phyloP scores from a whole-genome alignment of 2,113 vertebrate genomes.

The Sinocyclocheilus anophthalmus region DNA sequence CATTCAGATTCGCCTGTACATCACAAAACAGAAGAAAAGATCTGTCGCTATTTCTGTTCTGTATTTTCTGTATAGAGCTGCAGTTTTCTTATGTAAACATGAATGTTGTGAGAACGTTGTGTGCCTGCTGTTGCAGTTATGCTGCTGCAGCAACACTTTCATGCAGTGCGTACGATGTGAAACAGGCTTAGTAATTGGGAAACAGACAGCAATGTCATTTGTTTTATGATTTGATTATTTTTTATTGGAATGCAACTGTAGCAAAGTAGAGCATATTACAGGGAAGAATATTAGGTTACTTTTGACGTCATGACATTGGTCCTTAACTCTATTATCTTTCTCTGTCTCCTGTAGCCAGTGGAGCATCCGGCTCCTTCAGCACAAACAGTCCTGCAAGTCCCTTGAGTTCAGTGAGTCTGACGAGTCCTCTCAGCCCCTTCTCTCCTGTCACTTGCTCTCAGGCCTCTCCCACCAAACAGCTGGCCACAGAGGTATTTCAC shows the following conservation, averaged over 20 bases:
- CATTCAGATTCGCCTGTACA: too few species aligned
- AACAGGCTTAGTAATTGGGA: neutral
- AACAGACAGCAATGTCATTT: neutral
- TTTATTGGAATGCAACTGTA: neutral
- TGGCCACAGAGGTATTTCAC: constrained; percentile 82
- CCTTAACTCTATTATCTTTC: neutral
- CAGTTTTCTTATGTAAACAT: neutral
- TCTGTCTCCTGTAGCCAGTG: constrained; percentile 75
- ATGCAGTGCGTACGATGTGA: neutral
- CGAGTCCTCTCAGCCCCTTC: constrained; percentile 93
- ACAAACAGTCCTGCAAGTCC: constrained; percentile 97
- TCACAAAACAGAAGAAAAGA: too few species aligned
- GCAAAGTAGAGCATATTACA: neutral
- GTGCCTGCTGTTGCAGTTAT: neutral
- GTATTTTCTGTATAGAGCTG: too few species aligned
- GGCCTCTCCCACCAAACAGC: constrained; percentile 87
- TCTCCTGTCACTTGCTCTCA: constrained; percentile 90
- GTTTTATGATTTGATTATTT: constrained; percentile 1
- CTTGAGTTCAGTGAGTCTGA: constrained; percentile 92
- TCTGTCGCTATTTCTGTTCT: too few species aligned
- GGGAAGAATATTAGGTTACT: neutral
- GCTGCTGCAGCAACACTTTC: neutral
- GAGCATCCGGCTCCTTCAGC: constrained; percentile 85
- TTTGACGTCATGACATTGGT: neutral
- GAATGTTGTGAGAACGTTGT: neutral